Base-by-base conservation (phyloP, 2,888 invertebrate genomes). In the Protophormia terraenovae region DNA sequence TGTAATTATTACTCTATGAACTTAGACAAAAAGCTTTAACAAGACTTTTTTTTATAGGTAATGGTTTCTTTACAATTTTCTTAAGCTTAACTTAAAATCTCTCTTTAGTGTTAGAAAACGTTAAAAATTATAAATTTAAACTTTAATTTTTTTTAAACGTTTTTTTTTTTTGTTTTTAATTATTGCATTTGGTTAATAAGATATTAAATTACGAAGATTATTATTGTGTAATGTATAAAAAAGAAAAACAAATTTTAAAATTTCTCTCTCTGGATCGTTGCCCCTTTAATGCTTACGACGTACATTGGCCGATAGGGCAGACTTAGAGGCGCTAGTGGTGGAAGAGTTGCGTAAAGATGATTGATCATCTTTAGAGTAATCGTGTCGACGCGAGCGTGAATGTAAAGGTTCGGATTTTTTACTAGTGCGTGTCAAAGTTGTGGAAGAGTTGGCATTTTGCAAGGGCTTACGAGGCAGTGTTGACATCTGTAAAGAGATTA, bases 401-500 rank as follows among this genome's bases (percentile, higher is more conserved):
- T 89, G 75, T 7, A 89, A 83, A 16, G 89, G 79, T 64, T 91
- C 91, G 19, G 86, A 29, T 86, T 91, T 91, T 71, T 91, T 91
- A 32, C 87, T 88, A 47, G 88, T 78, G 0, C 91, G 90, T 14
- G 89, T 89, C 22, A 91, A 83, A 3, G 92, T 91, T 86, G 89
- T 89, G 3, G 91, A 88, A 7, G 91, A 88, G 78, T 88, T 90
- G 69, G 88, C 89, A 77, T 88, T 89, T 27, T 89, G 89, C 27
- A 89, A 89, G 16, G 90, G 89, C 73, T 92, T 92, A 3, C 92
- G 88, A 12, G 92, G 92, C 87, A 92, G 88, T 77, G 92, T 92
- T 16, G 90, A 88, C 83, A 89, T 90, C 92, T 92, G 2, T 10
- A 32, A 45, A n/a, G 50, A 16, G 29, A 12, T 2, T 8, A 27